Evolutionary conservation across 2,797 vertebrate species (phyloP), one percentile per base, ranked within the genome.

Genomic region (Xiphophorus birchmanni): DNA sequence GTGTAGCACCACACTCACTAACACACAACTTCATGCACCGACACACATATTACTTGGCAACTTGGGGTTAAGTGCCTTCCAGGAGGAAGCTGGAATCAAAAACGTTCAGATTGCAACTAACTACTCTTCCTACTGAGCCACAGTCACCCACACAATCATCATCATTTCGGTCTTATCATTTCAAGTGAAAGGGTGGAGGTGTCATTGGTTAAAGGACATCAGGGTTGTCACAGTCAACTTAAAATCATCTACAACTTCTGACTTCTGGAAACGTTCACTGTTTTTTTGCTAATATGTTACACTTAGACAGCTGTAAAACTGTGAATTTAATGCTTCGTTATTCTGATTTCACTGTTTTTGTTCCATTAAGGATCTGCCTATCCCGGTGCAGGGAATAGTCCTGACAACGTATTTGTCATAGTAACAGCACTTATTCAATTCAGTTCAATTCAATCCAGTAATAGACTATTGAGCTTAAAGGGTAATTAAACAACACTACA

Each of bases 61-160:
- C 60, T 35, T 63, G 32, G 63, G 63, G 35, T 67, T 67, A 67
- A 67, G 63, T 67, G 32, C 32, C 35, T 67, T 67, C 60, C 60
- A 40, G 35, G 35, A 67, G 63, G 35, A 67, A 40, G 8, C 63
- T 67, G 35, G 35, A 23, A 40, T 67, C 32, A 67, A 40, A 67
- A 32, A 29, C 26, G 32, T 29, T 32, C 12, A 29, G 54, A 58
- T 58, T 58, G 11, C 56, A 60, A 29, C n/a, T 13, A 32, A 15
- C 60, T 63, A 63, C 29, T 63, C 29, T 63, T 63, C 60, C 32
- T 32, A 63, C 29, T 63, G 60, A 63, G 60, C 32, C 60, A 35
- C 60, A 35, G 60, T 63, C 13, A 4, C 32, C 29, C 29, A 63
- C 29, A 63, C 15, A 63, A 35, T 63, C 29, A 35, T 63, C 32